A percentile compares a stretch with the other conserved stretches of the same genome.
Evolutionary conservation across 2,113 vertebrate genomes (phyloP).

Genomic region (Sylvilagus bachmani): DNA sequence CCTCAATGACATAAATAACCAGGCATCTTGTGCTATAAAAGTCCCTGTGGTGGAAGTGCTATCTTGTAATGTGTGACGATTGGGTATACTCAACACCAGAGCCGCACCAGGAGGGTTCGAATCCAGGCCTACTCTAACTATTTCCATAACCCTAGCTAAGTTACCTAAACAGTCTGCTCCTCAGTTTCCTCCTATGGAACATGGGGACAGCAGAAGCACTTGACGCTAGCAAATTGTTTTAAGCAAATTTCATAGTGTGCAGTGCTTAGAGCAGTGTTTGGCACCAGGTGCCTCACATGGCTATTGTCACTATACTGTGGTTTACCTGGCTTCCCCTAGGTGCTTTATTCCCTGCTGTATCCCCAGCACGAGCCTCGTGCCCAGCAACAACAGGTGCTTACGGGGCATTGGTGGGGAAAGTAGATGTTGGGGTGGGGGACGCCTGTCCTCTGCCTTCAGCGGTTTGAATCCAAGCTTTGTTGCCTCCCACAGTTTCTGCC

Average conservation of each 20-base stretch:
- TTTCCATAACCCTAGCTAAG: background rate
- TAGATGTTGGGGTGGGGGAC: rapidly evolving
- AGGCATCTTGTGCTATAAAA: rapidly evolving
- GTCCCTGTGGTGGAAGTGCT: rapidly evolving
- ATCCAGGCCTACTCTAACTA: rapidly evolving
- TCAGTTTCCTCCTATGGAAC: background rate
- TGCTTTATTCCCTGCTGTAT: too few species aligned
- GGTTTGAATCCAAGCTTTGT: too few species aligned
- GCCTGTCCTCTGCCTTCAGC: rapidly evolving
- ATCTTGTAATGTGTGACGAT: rapidly evolving
- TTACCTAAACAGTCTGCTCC: background rate
- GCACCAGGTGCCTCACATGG: rapidly evolving
- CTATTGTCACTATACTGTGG: background rate
- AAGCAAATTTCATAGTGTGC: too few species aligned
- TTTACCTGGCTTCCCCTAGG: background rate
- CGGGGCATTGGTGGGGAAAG: rapidly evolving
- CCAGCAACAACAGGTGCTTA: background rate
- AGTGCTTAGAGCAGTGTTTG: background rate
- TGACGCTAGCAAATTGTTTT: background rate
- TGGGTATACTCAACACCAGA: rapidly evolving
- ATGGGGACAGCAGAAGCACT: background rate
- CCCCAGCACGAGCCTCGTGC: background rate
- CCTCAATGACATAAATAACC: background rate
- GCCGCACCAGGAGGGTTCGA: rapidly evolving
- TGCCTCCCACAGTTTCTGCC: background rate